phyloP scores from a whole-genome alignment of 2,888 invertebrate genomes.

The Electrophaes corylata region DNA sequence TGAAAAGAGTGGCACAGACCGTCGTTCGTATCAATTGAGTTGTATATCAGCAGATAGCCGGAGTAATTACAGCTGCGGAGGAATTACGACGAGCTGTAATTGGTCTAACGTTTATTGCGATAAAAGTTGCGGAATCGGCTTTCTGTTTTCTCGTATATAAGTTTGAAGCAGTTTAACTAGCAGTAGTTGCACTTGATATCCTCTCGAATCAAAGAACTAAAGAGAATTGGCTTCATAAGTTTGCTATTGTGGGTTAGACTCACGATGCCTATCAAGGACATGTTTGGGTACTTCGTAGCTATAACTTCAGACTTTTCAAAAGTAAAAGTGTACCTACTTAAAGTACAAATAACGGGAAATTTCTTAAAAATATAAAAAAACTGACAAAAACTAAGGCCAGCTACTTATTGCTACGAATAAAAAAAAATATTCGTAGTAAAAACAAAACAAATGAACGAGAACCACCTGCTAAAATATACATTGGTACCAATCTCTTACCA shows the following conservation, averaged over 20 bases:
- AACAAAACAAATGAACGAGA: too few relatives aligned
- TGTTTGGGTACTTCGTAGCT: neutral
- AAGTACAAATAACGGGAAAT: too few relatives aligned
- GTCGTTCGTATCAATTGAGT: slow-evolving; percentile 26
- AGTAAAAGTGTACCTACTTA: neutral
- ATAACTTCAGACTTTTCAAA: neutral
- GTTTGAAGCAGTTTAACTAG: neutral
- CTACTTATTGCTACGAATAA: too few relatives aligned
- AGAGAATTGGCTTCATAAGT: neutral
- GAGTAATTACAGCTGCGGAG: slow-evolving; percentile 24
- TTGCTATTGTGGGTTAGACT: neutral
- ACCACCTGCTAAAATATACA: too few relatives aligned
- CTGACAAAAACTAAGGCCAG: too few relatives aligned
- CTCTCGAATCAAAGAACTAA: neutral
- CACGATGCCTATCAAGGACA: neutral
- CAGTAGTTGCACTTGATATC: neutral
- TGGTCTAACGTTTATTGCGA: slow-evolving; percentile 27
- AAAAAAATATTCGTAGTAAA: too few relatives aligned
- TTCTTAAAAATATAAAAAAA: too few relatives aligned
- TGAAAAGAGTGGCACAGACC: neutral
- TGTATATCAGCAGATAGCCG: slow-evolving; percentile 27
- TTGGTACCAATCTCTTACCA: too few relatives aligned
- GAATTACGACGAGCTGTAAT: slow-evolving; percentile 22
- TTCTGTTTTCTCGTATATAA: neutral
- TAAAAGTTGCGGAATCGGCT: slow-evolving; percentile 18